Percentiles rank a stretch among this genome's conserved stretches.
These are phyloP conservation scores for Oryzias javanicus DNA, from an alignment of 2,113 vertebrate species.

Conservation along the genomic window DNA sequence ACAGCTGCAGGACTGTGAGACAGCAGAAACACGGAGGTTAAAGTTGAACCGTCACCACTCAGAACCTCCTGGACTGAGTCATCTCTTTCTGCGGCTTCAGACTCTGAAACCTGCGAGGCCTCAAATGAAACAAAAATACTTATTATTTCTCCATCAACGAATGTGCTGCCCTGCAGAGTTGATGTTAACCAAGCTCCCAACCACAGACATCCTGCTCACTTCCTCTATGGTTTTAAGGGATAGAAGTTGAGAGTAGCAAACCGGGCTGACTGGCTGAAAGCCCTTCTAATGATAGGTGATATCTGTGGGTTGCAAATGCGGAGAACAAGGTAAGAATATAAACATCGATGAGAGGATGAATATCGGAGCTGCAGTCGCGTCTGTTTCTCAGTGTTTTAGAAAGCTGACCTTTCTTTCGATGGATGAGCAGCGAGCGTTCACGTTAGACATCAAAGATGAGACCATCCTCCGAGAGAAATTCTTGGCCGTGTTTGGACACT, in stretches of 20 bases:
- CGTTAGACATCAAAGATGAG: constrained; percentile 45
- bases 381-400: constrained; percentile 34
- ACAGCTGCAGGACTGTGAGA: constrained; percentile 90
- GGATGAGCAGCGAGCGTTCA: constrained; percentile 25
- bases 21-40: constrained; percentile 51
- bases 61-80: constrained; percentile 26
- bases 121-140: constrained; percentile 42
- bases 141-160: constrained; percentile 45
- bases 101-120: constrained; percentile 33
- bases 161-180: constrained; percentile 5
- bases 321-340: constrained; percentile 26
- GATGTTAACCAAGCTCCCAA: constrained; percentile 23
- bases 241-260: constrained; percentile 25
- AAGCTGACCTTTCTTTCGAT: constrained; percentile 32
- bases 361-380: constrained; percentile 15
- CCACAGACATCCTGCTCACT: constrained; percentile 58
- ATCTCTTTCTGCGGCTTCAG: constrained; percentile 23
- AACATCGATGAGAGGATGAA: constrained; percentile 28
- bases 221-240: constrained; percentile 51
- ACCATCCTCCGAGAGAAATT: constrained; percentile 26
- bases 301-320: constrained; percentile 37
- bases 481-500: constrained; percentile 26
- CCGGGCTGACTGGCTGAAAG: constrained; percentile 15
- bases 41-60: constrained; percentile 21
- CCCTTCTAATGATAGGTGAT: constrained; percentile 14